A percentile compares a stretch with the other conserved stretches of the same genome.
phyloP scores from a whole-genome alignment of 2,113 vertebrate species.

The Porphyrio hochstetteri region DNA sequence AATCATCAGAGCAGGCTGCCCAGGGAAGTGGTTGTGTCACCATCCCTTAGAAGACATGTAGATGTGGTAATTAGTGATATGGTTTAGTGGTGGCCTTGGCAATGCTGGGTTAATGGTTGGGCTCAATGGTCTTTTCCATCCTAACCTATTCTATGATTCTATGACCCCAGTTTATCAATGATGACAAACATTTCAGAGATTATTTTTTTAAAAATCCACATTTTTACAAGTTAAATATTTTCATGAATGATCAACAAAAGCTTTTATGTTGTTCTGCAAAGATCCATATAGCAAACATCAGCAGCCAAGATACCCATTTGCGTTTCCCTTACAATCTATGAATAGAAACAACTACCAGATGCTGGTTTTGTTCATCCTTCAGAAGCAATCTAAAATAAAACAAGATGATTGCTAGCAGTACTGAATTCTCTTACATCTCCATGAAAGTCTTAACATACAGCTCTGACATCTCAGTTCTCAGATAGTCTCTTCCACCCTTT shows the following conservation, averaged over 20 bases:
- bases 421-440: neutral
- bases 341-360: neutral
- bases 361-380: neutral
- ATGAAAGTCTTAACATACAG: neutral
- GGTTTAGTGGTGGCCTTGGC: too few relatives aligned
- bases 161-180: neutral
- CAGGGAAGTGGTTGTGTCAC: too few relatives aligned
- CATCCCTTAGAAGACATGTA: too few relatives aligned
- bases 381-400: neutral
- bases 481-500: neutral
- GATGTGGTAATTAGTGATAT: too few relatives aligned
- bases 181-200: neutral
- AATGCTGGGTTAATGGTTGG: too few relatives aligned
- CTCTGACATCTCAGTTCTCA: neutral
- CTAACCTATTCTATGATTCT: too few relatives aligned
- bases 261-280: neutral
- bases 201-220: too few relatives aligned
- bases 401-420: neutral
- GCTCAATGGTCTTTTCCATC: too few relatives aligned
- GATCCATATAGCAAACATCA: neutral
- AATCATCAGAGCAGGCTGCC: too few relatives aligned
- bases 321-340: neutral
- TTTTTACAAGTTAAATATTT: neutral
- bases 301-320: neutral
- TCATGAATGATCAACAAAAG: neutral